Base-by-base conservation (phyloP, 1,140 invertebrate species). In the Theocolax elegans region DNA sequence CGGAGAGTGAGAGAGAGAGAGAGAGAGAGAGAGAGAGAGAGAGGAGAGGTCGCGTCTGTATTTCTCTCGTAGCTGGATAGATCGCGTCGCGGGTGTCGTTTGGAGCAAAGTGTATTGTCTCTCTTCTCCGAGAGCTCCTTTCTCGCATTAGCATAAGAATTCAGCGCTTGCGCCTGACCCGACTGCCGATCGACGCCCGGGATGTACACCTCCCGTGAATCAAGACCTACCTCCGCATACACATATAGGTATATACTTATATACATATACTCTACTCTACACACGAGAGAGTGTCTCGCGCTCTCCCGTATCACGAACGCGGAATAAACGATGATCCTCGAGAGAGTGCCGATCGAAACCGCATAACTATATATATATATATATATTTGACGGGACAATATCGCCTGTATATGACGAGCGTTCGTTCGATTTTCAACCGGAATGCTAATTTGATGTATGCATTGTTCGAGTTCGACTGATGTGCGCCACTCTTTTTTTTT, bases 111-210 rank as follows among this genome's bases (percentile, higher is more conserved):
- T n/a, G 27, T 54, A 53, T 53, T 53, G 49, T 29, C 53, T 19
- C 6, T 44, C 40, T 44, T 15, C 15, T 15, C 13, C 9, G 25
- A 13, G 29, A 75, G 80, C 80, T 81, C 81, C 81, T 83, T 83
- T 83, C 81, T 82, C 81, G 81, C 76, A 83, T 83, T 83, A 82
- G 78, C 81, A 83, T 83, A 83, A 82, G 81, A 83, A 83, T 83
- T 82, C 80, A 83, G 81, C 80, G 79, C 51, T 35, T 81, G 80
- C 78, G 75, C 81, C 78, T 83, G 80, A 81, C 73, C 67, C 38
- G 81, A 81, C 75, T 83, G 72, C 74, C 79, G 78, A 81, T 38
- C 27, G 31, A 44, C n/a, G 19, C n/a, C 17, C 17, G 19, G 9
- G 35, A 40, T 44, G 42, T 35, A 44, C 6, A 12, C 3, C 42